Evolutionary conservation across 2,797 vertebrate species (phyloP).

Genomic region (Phoeniculus purpureus): DNA sequence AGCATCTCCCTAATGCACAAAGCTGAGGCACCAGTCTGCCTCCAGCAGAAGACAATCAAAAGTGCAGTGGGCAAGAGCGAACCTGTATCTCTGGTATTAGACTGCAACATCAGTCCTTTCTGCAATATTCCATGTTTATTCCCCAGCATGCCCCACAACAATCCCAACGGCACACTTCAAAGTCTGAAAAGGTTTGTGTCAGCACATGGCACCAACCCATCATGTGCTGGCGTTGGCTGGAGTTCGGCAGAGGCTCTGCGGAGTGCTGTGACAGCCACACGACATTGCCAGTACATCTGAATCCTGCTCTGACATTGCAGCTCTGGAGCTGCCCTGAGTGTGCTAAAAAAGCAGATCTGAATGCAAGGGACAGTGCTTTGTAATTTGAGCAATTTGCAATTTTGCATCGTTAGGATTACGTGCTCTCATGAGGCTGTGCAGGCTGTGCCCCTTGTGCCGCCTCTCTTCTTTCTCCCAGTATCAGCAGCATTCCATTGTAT

Average conservation of each 20-base stretch:
- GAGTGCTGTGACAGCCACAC: not conserved
- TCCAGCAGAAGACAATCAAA: not conserved
- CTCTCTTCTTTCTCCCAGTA: not conserved
- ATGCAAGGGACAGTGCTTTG: not conserved
- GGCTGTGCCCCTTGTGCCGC: not conserved
- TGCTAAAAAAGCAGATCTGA: not conserved
- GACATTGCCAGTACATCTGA: not conserved
- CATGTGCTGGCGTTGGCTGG: accelerated
- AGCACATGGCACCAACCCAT: not conserved
- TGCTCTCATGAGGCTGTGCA: not conserved
- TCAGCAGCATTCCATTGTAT: not conserved
- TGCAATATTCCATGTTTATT: not conserved
- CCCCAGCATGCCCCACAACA: not conserved
- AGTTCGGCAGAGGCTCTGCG: not conserved
- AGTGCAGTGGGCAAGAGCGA: not conserved
- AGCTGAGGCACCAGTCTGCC: accelerated
- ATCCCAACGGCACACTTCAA: not conserved
- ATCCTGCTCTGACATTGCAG: not conserved
- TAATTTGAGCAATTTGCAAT: not conserved
- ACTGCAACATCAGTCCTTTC: not conserved
- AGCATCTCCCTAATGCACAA: accelerated
- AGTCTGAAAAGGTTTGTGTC: not conserved
- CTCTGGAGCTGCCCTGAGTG: not conserved
- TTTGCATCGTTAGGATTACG: not conserved
- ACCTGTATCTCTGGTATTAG: accelerated